A percentile compares a stretch with the other conserved stretches of the same genome.
Evolutionary conservation across 2,113 vertebrate genomes (phyloP).

Genomic region (Phodopus roborovskii): DNA sequence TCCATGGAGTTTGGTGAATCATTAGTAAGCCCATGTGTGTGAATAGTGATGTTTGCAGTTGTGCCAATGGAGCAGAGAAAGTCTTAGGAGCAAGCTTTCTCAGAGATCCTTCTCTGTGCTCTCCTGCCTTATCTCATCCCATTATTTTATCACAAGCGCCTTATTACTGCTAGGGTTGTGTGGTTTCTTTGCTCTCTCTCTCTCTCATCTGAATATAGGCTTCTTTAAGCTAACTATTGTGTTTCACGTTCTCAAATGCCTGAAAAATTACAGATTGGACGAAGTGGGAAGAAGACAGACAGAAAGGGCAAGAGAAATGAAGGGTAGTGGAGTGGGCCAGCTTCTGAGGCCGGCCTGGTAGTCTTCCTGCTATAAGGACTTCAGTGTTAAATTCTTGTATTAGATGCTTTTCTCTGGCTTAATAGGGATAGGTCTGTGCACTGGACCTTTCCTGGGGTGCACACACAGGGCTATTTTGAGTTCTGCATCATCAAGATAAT

Average conservation of each 20-base stretch:
- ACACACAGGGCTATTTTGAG: conserved; percentile 79
- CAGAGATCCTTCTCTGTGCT: rapidly evolving
- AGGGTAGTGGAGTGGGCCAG: neutral
- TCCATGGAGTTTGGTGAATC: neutral
- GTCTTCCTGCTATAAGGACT: conserved; percentile 68
- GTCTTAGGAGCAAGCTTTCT: neutral
- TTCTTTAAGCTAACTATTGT: neutral
- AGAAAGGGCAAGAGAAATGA: neutral
- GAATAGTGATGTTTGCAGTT: neutral
- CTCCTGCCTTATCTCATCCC: neutral
- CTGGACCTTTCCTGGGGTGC: conserved; percentile 66
- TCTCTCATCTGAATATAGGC: neutral
- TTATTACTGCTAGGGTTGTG: neutral
- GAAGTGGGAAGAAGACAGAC: neutral
- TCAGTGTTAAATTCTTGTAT: conserved; percentile 72
- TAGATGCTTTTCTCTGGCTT: conserved; percentile 71
- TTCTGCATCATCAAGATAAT: conserved; percentile 83
- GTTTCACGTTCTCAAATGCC: neutral
- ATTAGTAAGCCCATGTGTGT: neutral
- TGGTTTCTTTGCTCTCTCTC: neutral
- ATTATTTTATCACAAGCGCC: neutral
- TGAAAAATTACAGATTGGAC: neutral
- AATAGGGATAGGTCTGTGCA: conserved; percentile 70
- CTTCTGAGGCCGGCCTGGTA: neutral
- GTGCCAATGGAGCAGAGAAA: neutral